These are phyloP conservation scores for Sandelia bainsii DNA, from an alignment of 2,797 vertebrate genomes.

Conservation along the genomic window DNA sequence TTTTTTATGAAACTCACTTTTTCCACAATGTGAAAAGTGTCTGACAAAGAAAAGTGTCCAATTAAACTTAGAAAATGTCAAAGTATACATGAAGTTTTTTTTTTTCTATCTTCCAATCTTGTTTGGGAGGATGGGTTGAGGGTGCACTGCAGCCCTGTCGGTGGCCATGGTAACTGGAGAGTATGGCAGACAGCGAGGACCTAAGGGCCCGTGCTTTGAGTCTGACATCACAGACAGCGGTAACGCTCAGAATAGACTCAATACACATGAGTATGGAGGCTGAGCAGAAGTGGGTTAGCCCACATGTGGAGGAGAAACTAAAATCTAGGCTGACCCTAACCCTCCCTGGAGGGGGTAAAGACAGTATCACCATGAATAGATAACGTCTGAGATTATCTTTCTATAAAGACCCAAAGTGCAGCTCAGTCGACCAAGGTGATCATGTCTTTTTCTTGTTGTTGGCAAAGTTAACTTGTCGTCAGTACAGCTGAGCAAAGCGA, in stretches of 20 bases:
- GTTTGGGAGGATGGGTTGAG: constrained; percentile 28
- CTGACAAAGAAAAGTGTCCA: constrained; percentile 12
- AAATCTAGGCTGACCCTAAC: constrained; percentile 52
- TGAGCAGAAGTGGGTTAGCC: constrained; percentile 64
- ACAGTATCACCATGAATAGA: constrained; percentile 7
- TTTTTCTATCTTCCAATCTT: constrained; percentile 11
- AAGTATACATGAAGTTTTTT: constrained; percentile 14
- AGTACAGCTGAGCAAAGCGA: too few relatives aligned
- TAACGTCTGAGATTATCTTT: constrained; percentile 1
- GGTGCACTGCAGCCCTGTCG: constrained; percentile 48
- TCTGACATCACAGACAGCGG: constrained; percentile 46
- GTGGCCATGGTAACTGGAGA: constrained; percentile 68
- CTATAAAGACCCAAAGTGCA: neutral
- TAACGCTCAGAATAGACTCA: constrained; percentile 62
- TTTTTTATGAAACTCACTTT: neutral
- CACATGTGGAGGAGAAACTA: constrained; percentile 47
- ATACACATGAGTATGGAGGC: constrained; percentile 43
- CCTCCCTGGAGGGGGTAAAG: constrained; percentile 16
- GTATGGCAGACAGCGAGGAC: constrained; percentile 53
- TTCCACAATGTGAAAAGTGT: neutral
- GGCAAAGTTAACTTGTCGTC: neutral
- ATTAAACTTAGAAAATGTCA: constrained; percentile 39
- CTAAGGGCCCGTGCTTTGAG: constrained; percentile 44
- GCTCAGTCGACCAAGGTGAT: constrained; percentile 6
- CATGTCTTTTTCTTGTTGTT: neutral